Evolutionary conservation across 1,140 invertebrate genomes (phyloP).

Genomic region (Papilio xuthus): DNA sequence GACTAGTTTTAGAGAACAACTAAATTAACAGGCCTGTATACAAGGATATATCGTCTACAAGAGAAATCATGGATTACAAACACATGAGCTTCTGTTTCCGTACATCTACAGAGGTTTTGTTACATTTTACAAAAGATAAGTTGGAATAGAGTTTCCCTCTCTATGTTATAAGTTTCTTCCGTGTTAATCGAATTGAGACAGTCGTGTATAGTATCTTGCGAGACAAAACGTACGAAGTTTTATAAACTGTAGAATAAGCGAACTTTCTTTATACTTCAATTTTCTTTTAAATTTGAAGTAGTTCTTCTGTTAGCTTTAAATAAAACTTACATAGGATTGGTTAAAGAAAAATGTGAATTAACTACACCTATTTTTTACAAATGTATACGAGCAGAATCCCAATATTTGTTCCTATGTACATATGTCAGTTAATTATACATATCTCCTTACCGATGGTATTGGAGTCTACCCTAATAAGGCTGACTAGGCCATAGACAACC

Average conservation of each 20-base stretch:
- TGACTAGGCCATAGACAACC: too few relatives aligned
- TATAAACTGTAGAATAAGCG: constrained; percentile 12
- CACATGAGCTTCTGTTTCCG: not conserved
- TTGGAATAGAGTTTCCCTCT: constrained; percentile 8
- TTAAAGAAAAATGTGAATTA: too few relatives aligned
- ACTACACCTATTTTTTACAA: too few relatives aligned
- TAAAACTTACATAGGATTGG: not conserved
- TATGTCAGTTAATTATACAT: too few relatives aligned
- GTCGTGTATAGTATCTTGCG: constrained; percentile 19
- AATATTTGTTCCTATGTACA: too few relatives aligned
- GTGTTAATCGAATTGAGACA: constrained; percentile 24
- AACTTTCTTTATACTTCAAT: constrained; percentile 5
- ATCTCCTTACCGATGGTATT: too few relatives aligned
- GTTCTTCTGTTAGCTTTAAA: not conserved
- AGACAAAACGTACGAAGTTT: not conserved
- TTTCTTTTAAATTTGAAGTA: not conserved
- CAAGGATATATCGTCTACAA: too few relatives aligned
- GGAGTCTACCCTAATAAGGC: too few relatives aligned
- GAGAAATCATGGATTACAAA: too few relatives aligned
- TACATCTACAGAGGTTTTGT: not conserved
- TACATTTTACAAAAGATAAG: not conserved
- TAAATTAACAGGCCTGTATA: too few relatives aligned
- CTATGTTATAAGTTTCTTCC: constrained; percentile 10
- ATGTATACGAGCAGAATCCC: too few relatives aligned
- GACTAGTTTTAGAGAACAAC: too few relatives aligned